phyloP scores from a whole-genome alignment of 2,113 vertebrate species.

The Lamprologus sp. region DNA sequence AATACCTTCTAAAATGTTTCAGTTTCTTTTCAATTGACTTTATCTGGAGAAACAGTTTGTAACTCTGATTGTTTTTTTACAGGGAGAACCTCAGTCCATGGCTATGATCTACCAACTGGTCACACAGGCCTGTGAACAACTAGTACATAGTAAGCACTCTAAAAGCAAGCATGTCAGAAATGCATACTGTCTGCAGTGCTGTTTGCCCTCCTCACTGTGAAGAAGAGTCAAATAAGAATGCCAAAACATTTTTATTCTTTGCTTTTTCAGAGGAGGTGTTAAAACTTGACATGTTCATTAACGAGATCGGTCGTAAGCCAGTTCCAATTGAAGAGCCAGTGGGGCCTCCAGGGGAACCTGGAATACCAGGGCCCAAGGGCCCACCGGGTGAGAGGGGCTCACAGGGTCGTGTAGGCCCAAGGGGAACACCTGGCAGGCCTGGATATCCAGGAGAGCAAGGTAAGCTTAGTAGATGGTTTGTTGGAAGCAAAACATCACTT shows the following conservation, averaged over 20 bases:
- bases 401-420: slow-evolving; percentile 63
- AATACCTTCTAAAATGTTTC: neutral
- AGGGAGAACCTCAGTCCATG: slow-evolving; percentile 90
- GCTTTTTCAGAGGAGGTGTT: slow-evolving; percentile 77
- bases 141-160: slow-evolving; percentile 81
- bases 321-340: slow-evolving; percentile 78
- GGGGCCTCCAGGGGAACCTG: slow-evolving; percentile 75
- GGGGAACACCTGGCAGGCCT: slow-evolving; percentile 64
- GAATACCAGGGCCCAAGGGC: slow-evolving; percentile 71
- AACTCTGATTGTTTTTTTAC: neutral
- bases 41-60: neutral
- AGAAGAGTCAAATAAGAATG: neutral
- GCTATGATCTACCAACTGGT: slow-evolving; percentile 86
- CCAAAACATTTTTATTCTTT: neutral
- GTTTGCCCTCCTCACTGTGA: neutral
- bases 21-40: neutral
- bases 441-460: slow-evolving; percentile 82
- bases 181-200: neutral
- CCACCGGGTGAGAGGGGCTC: slow-evolving; percentile 66
- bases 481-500: neutral
- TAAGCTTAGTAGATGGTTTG: slow-evolving; percentile 13
- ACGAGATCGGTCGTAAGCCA: slow-evolving; percentile 76
- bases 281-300: slow-evolving; percentile 80
- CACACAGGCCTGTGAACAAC: slow-evolving; percentile 85
- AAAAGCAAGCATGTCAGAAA: neutral